A percentile compares a stretch with the other conserved stretches of the same genome.
phyloP scores from a whole-genome alignment of 2,113 vertebrate genomes.

The Rhynchomys soricoides region DNA sequence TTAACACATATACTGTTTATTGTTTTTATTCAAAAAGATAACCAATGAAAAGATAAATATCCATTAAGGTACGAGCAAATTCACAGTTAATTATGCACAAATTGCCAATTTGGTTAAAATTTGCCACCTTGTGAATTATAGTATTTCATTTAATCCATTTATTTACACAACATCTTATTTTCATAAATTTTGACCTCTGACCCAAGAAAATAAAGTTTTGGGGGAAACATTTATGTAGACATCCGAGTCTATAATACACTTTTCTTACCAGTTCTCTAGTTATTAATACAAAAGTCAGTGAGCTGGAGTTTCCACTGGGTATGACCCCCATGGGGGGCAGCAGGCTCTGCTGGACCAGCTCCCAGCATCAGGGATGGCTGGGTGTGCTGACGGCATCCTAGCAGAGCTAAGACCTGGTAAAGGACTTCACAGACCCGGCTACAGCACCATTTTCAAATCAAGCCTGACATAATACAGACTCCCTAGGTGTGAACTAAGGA shows the following conservation, averaged over 20 bases:
- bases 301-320: slow-evolving; percentile 14
- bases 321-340: slow-evolving; percentile 68
- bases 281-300: slow-evolving; percentile 52
- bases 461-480: neutral
- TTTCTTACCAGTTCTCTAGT: slow-evolving; percentile 34
- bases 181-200: slow-evolving; percentile 27
- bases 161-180: slow-evolving; percentile 47
- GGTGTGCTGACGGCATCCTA: accelerated
- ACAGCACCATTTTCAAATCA: slow-evolving; percentile 24
- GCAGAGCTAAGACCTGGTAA: neutral
- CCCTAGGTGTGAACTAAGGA: neutral
- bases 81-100: slow-evolving; percentile 65
- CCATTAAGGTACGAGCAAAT: slow-evolving; percentile 77
- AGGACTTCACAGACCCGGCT: neutral
- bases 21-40: slow-evolving; percentile 80
- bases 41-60: slow-evolving; percentile 70
- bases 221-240: slow-evolving; percentile 66
- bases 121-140: slow-evolving; percentile 19
- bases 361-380: neutral
- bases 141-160: slow-evolving; percentile 53
- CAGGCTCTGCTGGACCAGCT: neutral
- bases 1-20: slow-evolving; percentile 25
- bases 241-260: neutral
- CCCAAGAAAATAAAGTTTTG: slow-evolving; percentile 62
- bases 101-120: slow-evolving; percentile 50